Conservation (phyloP, 2,113 vertebrate species). For the Chinchilla lanigera region DNA sequence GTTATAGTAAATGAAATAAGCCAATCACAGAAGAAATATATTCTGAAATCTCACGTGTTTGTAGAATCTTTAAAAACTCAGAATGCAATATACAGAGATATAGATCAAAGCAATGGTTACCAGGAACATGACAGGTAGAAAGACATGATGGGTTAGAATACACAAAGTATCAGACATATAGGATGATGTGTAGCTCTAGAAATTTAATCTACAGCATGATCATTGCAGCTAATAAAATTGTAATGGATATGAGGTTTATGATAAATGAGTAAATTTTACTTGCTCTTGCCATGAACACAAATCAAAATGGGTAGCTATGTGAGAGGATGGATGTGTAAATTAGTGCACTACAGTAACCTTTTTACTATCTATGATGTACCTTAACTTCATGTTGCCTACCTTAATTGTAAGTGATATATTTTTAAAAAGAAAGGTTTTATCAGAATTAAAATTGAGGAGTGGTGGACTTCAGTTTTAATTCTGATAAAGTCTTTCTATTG, state of each 20-base stretch:
- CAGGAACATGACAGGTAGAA: background rate
- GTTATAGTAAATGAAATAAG: background rate
- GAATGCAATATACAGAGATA: background rate
- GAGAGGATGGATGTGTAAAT: background rate
- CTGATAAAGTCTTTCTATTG: background rate
- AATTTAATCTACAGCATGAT: background rate
- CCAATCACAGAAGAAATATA: background rate
- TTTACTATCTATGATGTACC: background rate
- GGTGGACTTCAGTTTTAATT: background rate
- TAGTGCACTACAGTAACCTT: no score
- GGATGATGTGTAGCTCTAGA: background rate
- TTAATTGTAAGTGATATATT: background rate
- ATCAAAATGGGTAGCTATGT: background rate
- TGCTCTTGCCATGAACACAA: background rate
- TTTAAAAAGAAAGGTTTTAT: background rate
- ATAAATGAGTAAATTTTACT: background rate
- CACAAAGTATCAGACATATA: background rate
- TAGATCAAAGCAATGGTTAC: background rate
- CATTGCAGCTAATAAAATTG: background rate
- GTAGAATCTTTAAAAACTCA: background rate
- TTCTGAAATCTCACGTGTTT: background rate
- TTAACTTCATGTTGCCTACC: background rate
- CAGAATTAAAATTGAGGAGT: constrained; percentile 25
- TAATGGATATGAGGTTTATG: background rate
- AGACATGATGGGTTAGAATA: background rate